Evolutionary conservation across 2,113 vertebrate genomes (phyloP).

Genomic region (Macquaria ambigua): DNA sequence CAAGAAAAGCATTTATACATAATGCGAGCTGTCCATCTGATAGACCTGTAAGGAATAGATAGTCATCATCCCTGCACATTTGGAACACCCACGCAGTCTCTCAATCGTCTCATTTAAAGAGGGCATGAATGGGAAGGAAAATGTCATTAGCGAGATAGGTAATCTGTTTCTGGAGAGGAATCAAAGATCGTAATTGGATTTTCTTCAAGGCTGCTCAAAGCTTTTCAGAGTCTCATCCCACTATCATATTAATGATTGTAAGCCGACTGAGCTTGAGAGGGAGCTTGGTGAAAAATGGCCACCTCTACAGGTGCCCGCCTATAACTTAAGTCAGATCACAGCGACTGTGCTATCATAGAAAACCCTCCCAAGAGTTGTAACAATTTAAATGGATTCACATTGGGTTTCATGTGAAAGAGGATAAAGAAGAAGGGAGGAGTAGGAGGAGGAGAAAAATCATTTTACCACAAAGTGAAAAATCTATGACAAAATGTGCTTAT

Average conservation of each 20-base stretch:
- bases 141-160: constrained; percentile 80
- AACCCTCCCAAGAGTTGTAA: constrained; percentile 7
- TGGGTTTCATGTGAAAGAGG: constrained; percentile 8
- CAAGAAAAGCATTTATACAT: constrained; percentile 70
- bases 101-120: constrained; percentile 73
- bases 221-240: constrained; percentile 68
- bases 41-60: constrained; percentile 77
- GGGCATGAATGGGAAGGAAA: constrained; percentile 77
- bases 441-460: constrained; percentile 10
- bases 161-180: constrained; percentile 79
- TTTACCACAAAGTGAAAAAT: constrained; percentile 13
- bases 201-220: constrained; percentile 74
- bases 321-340: constrained; percentile 50
- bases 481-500: not conserved
- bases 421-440: constrained; percentile 10
- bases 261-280: constrained; percentile 57
- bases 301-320: constrained; percentile 53
- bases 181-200: constrained; percentile 81
- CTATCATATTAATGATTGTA: constrained; percentile 73
- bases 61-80: constrained; percentile 68
- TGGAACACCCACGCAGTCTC: constrained; percentile 71
- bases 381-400: constrained; percentile 49
- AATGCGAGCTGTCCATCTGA: constrained; percentile 74
- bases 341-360: not conserved
- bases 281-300: constrained; percentile 59